Percentiles rank a stretch among this genome's conserved stretches.
Evolutionary conservation across 2,113 vertebrate genomes (phyloP).

Genomic region (Plestiodon gilberti): DNA sequence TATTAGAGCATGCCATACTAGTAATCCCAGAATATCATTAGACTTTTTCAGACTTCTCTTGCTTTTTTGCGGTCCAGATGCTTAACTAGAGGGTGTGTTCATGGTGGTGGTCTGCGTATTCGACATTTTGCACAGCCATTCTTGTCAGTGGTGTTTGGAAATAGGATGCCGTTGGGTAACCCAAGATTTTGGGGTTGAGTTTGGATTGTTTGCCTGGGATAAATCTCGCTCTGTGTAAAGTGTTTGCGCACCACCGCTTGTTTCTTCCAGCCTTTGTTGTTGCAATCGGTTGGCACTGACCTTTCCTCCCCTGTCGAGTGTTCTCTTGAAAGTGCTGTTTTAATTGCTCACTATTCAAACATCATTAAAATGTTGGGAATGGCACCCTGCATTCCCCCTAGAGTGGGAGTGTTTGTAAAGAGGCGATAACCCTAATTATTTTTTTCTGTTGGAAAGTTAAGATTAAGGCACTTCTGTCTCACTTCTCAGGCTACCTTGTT

Average conservation of each 20-base stretch:
- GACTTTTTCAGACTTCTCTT: slow-evolving; percentile 64
- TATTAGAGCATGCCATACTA: slow-evolving; percentile 60
- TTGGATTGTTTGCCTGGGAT: slow-evolving; percentile 18
- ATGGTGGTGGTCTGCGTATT: not conserved
- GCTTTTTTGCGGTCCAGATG: slow-evolving; percentile 62
- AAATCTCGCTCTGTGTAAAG: not conserved
- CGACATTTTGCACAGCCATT: slow-evolving; percentile 41
- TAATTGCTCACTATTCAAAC: slow-evolving; percentile 50
- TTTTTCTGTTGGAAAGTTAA: slow-evolving; percentile 34
- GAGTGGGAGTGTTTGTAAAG: slow-evolving; percentile 44
- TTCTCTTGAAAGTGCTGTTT: slow-evolving; percentile 27
- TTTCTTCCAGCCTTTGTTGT: not conserved
- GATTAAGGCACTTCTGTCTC: not conserved
- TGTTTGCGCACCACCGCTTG: not conserved
- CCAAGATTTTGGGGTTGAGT: slow-evolving; percentile 22
- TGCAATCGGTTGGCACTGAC: slow-evolving; percentile 35
- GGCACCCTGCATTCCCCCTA: slow-evolving; percentile 29
- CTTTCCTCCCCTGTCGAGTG: slow-evolving; percentile 3
- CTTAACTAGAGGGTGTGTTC: slow-evolving; percentile 27
- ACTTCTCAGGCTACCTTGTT: not conserved
- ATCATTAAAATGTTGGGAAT: slow-evolving; percentile 50
- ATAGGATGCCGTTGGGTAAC: slow-evolving; percentile 20
- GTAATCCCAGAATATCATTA: slow-evolving; percentile 62
- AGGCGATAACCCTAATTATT: slow-evolving; percentile 45
- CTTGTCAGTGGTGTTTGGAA: slow-evolving; percentile 39